Evolutionary conservation across 2,888 invertebrate species (phyloP), one percentile per base, ranked within the genome.

Genomic region (Volucella inanis): DNA sequence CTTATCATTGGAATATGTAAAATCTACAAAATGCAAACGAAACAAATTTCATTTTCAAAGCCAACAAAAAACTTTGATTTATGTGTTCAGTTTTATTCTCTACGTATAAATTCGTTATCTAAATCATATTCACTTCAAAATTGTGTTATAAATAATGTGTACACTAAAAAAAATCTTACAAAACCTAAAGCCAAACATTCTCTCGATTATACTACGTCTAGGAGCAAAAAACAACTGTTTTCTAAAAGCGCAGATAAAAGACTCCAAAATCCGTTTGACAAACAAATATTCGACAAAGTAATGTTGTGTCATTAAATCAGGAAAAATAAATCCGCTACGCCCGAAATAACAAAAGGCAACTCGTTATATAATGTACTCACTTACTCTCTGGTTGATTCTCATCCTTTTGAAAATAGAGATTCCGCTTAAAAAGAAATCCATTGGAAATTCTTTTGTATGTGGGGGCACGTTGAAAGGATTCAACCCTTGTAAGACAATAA

Each of bases 261-360:
- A 70, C 57, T 81, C 70, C 57, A 47, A 75, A 75, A 81, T 81
- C 75, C 68, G 62, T 70, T 75, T 61, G 22, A 62, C 57, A 68
- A 80, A 64, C 68, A 75, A 75, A 75, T 75, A 81, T 75, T 68
- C 75, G 50, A 47, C 41, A 15, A 75, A 64, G 80, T 75, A 75
- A 81, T 68, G 65, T 81, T 57, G 70, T 64, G 70, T 75, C 75
- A 81, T 81, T 75, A 81, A 81, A 81, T 81, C 81, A 70, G 38
- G 65, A 39, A 59, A 52, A 70, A 76, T 75, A 80, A 74, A 80
- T 68, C 59, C 75, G 50, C 64, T 75, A 57, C 55, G 45, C 50
- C 62, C 68, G 39, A 62, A 68, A 62, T 62, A 80, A 75, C 59
- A 68, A 80, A 74, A 61, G 55, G 47, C 67, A 80, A 80, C 68